phyloP scores from a whole-genome alignment of 2,797 vertebrate species.

The Intellagama lesueurii region DNA sequence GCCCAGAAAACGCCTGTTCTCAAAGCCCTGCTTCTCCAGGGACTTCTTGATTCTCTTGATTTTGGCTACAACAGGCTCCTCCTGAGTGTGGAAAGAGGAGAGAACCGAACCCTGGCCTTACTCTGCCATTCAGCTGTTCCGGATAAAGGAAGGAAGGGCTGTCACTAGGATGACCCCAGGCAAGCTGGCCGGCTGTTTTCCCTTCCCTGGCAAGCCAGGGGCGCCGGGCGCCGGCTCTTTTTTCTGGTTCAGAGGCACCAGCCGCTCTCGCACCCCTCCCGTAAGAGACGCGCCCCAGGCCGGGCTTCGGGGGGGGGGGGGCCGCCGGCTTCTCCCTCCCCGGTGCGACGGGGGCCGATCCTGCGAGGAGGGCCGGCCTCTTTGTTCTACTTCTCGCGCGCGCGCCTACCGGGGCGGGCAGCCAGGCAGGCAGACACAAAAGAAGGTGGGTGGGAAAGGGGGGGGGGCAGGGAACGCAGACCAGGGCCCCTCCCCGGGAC shows the following conservation, averaged over 20 bases:
- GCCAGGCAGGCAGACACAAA: constrained; percentile 12
- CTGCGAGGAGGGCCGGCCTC: too few relatives aligned
- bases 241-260: not conserved
- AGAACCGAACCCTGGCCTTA: not conserved
- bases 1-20: too few relatives aligned
- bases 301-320: too few relatives aligned
- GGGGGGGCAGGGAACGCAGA: not conserved
- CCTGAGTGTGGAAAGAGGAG: not conserved
- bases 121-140: not conserved
- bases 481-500: not conserved
- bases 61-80: not conserved
- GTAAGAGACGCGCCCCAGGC: too few relatives aligned
- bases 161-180: too few relatives aligned
- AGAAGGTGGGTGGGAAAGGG: not conserved
- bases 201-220: not conserved
- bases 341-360: too few relatives aligned
- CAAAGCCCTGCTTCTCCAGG: too few relatives aligned
- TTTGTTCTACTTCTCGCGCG: too few relatives aligned
- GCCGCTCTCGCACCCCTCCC: too few relatives aligned
- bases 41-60: too few relatives aligned
- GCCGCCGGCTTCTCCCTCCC: too few relatives aligned
- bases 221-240: not conserved
- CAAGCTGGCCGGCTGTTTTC: not conserved
- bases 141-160: not conserved
- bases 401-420: too few relatives aligned